Evolutionary conservation across 2,888 invertebrate genomes (phyloP).

Genomic region (Xestia c-nigrum): DNA sequence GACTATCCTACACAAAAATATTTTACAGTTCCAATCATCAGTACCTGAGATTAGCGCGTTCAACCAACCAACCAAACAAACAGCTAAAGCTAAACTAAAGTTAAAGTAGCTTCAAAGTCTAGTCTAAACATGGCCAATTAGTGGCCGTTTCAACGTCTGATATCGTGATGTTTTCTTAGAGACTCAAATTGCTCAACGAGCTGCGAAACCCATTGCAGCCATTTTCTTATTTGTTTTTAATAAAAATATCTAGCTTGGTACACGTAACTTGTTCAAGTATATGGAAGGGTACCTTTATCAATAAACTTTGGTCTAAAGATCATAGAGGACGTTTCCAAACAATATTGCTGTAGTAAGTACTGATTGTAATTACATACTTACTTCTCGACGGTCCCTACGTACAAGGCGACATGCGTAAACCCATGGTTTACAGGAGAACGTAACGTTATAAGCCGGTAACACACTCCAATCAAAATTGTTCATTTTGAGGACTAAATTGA

Average conservation of each 20-base stretch:
- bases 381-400: too few species aligned
- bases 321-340: background rate
- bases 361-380: background rate
- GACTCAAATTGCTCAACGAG: background rate
- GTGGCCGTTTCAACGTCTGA: background rate
- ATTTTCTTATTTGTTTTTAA: background rate
- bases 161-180: background rate
- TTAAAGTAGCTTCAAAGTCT: background rate
- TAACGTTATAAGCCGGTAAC: too few species aligned
- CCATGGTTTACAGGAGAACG: too few species aligned
- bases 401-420: too few species aligned
- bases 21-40: too few species aligned
- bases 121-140: background rate
- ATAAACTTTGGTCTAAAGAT: constrained; percentile 3
- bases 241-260: background rate
- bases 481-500: too few species aligned
- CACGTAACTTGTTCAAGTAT: constrained; percentile 3
- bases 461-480: too few species aligned
- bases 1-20: too few species aligned
- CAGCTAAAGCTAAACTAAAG: too few species aligned
- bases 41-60: too few species aligned
- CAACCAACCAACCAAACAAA: too few species aligned
- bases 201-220: background rate
- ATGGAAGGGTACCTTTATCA: background rate
- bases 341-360: background rate